Evolutionary conservation across 2,113 vertebrate genomes (phyloP), one percentile per base, ranked within the genome.

Genomic region (Mormoops blainvillei): DNA sequence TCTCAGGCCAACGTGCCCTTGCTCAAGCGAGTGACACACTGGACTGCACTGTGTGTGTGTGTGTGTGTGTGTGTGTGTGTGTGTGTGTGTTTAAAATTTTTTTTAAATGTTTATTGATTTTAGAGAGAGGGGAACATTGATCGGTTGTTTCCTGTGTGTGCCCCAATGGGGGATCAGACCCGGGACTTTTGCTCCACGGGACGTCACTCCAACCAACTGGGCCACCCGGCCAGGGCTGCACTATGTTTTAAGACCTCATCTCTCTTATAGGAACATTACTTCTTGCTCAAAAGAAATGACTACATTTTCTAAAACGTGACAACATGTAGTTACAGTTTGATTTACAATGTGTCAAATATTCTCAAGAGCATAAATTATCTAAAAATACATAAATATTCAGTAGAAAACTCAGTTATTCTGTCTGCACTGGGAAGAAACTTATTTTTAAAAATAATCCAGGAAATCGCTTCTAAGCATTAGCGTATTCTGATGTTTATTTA

Each of bases 231-330:
- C 26, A 5, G 73, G 22, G 41, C 38, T 70, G 19, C 31, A 36
- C 58, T 38, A 48, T 68, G 24, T 87, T 71, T 91, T 56, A 63
- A 83, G 74, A 76, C 18, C 5, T 84, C 58, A 63, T 88, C 18
- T 71, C 4, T 78, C 93, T 96, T 56, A 41, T 15, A 24, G n/a
- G 63, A 89, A 20, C 33, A 63, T 41, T 92, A 83, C 78, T 73
- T 96, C 71, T 81, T 86, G 41, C 22, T 82, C 26, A 80, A 85
- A 80, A 94, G 56, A 93, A 89, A 86, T 85, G 13, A 19, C 20
- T 82, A 11, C 65, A 92, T 81, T 95, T 94, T 95, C 77, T 95
- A 43, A 86, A 93, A 45, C 36, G 83, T 38, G 89, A 89, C 28
- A 61, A 13, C 43, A 9, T 85, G 10, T 80, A 31, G 48, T 61